Base-by-base conservation (phyloP, 2,888 invertebrate species). In the Eumacrocentrus americanus region DNA sequence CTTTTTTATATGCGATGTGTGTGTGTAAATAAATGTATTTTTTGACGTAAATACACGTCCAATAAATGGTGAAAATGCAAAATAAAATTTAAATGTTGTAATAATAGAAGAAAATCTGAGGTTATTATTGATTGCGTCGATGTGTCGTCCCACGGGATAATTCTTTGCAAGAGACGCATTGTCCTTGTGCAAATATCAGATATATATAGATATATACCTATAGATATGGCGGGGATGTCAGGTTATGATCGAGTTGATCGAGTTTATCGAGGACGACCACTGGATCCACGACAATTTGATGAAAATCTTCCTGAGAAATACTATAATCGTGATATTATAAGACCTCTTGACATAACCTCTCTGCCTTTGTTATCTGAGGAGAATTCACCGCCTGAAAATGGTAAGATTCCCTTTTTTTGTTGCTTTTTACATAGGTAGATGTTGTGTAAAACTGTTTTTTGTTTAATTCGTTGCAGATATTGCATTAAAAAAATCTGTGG, bases 401-500 rank as follows among this genome's bases (percentile, higher is more conserved):
- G 80, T 80, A 63, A 70, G 44, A 23, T 54, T 42, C 25, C 52
- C 7, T 20, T 37, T 42, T 35, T 53, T 22, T 35, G 37, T 40
- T 23, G 53, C 40, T 48, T 35, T 22, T 25, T 18, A 35, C 14
- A 16, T 16, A 25, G 12, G 9, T 16, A 4, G 9, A 48, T 6
- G 37, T 38, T 38, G 1, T 44, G 14, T 5, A 35, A 38, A 22
- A 44, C 9, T 58, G 18, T 65, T 38, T 60, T 57, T n/a, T n/a
- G n/a, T n/a, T n/a, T n/a, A n/a, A n/a, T n/a, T n/a, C n/a, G n/a
- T 81, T 82, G 48, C 71, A 87, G 88, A 88, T 75, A 76, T 83
- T 16, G 81, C 83, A 2, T 74, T 87, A 23, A 86, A 87, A 71
- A 86, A 87, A 55, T 92, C 91, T 79, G 86, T 93, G n/a, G 90